Evolutionary conservation across 53 echinoderm and acorn worm genomes (phyloP), one percentile per base, ranked within the genome.

Genomic region (Holothuria scabra): DNA sequence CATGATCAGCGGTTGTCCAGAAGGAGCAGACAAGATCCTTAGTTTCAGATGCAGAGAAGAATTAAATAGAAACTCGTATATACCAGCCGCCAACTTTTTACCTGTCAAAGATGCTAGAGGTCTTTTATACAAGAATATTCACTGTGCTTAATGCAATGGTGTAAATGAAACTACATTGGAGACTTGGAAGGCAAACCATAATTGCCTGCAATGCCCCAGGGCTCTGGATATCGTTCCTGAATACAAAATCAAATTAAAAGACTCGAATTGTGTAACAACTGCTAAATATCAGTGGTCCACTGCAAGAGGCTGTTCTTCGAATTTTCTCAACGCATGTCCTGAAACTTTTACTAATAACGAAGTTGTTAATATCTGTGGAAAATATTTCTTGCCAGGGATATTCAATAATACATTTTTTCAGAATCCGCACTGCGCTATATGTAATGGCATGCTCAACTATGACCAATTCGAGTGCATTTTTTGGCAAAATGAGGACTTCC

Each of bases 101-200:
- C 48, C 75, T 12, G 48, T 75, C 25, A 26, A 23, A 52, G 75
- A 75, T 25, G 23, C 20, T 9, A 48, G 24, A 20, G 49, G 49
- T n/a, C 12, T 75, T 52, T 35, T n/a, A 55, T 75, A 75, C 75
- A 75, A 52, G 23, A 75, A 75, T 28, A 16, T 75, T 21, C 25
- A 49, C 75, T 75, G 75, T 46, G 75, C 75, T 20, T 22, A 25
- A n/a, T 75, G 75, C 18, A 75, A 75, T 28, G 48, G 49, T n/a
- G 55, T 75, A 22, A 52, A 16, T 52, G 48, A 46, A 46, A 23
- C 10, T 12, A 12, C 24, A n/a, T n/a, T 52, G 21, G 20, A 19
- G 26, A 24, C 4, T 23, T 46, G 46, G 24, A 44, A n/a, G 18
- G 75, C 41, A 26, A 19, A 28, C 20, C 75, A 75, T 12, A 21